Evolutionary conservation across 53 echinoderm and acorn worm genomes (phyloP), one percentile per base, ranked within the genome.

Genomic region (Antedon mediterranea): DNA sequence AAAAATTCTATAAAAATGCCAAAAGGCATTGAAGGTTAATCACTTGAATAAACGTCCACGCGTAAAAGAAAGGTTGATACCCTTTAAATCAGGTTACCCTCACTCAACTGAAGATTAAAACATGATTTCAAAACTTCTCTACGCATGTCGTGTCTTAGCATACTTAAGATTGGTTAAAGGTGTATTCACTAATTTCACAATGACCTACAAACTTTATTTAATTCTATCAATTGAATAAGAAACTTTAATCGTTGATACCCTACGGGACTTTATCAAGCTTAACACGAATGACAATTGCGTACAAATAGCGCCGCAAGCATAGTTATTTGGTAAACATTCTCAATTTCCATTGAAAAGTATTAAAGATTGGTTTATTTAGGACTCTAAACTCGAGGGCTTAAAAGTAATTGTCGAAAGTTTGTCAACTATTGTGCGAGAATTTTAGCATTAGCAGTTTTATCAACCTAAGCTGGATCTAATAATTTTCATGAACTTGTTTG

Each of bases 361-460:
- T 57, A 57, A 57, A 26, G 57, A 57, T 57, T 57, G 57, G 57
- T 57, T 57, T 57, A 57, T 57, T 13, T 57, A 57, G 57, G 23
- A 57, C 57, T 57, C 57, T 15, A 57, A 57, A 57, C 57, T 57
- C 23, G 57, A 57, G 57, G 57, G 57, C 57, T 57, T 18, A 15
- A 57, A 57, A 57, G 57, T 57, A 57, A 57, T 57, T 57, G 57
- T 57, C 57, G 9, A 57, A n/a, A 57, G 9, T 57, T 57, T 57
- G 57, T 57, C 57, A 57, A 57, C 57, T 57, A 57, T 57, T 57
- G 57, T 57, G 57, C 57, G 57, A 57, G 57, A 57, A 57, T 57
- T 57, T 57, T 57, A 57, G 57, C 57, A 57, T 57, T 57, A 57
- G 57, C 57, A 57, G 57, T 57, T 57, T 57, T 18, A 57, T 57